Evolutionary conservation across 2,113 vertebrate genomes (phyloP).

Genomic region (Aspiorhynchus laticeps): DNA sequence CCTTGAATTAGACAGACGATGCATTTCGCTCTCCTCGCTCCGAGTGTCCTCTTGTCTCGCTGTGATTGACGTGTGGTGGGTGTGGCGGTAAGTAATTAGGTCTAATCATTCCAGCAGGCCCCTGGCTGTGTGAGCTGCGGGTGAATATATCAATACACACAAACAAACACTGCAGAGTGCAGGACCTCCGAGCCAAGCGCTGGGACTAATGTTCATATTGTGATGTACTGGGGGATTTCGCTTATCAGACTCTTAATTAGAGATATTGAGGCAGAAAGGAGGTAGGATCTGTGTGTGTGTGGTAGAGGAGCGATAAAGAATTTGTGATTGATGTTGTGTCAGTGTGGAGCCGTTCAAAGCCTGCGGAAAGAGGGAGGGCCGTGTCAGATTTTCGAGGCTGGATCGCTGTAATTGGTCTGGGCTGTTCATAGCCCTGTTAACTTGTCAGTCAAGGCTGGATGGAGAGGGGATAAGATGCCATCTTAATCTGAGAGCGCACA

Average conservation of each 20-base stretch:
- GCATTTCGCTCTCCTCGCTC: constrained; percentile 15
- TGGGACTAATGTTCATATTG: constrained; percentile 54
- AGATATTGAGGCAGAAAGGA: constrained; percentile 33
- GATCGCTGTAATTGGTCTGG: constrained; percentile 43
- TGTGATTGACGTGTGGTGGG: constrained; percentile 53
- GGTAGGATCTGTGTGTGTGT: constrained; percentile 32
- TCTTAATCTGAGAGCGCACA: constrained; percentile 2
- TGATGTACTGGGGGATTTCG: constrained; percentile 42
- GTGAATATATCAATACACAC: constrained; percentile 52
- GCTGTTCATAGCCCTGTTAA: constrained; percentile 36
- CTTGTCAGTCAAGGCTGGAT: constrained; percentile 32
- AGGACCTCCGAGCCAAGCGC: constrained; percentile 24
- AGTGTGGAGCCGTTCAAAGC: constrained; percentile 33
- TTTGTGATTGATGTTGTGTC: constrained; percentile 48
- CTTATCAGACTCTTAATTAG: constrained; percentile 49
- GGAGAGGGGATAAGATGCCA: constrained; percentile 18
- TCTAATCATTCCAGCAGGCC: constrained; percentile 45
- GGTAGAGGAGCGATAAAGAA: constrained; percentile 21
- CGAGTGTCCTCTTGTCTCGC: constrained; percentile 39
- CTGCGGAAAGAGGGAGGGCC: constrained; percentile 30
- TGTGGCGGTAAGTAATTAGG: constrained; percentile 39
- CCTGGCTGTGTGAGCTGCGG: constrained; percentile 47
- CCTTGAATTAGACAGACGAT: constrained; percentile 45
- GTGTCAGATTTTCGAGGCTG: constrained; percentile 42
- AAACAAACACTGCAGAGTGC: constrained; percentile 49